Evolutionary conservation across 2,797 vertebrate genomes (phyloP), one percentile per base, ranked within the genome.

Genomic region (Coendou prehensilis): DNA sequence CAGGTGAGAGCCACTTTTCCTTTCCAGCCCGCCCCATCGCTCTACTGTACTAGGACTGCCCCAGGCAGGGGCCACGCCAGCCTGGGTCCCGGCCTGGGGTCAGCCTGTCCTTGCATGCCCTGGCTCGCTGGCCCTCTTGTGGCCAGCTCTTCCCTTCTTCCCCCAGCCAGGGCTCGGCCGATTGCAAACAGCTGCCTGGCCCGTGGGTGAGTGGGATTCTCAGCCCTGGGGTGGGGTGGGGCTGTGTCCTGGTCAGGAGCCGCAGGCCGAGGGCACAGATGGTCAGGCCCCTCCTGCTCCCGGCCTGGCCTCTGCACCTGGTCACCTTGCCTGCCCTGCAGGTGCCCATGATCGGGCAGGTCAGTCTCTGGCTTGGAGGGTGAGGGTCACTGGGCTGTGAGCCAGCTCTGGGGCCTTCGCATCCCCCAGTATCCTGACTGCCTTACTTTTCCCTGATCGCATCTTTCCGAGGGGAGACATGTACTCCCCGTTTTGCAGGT

Each of bases 171-270:
- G 87, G 85, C 54, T 95, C 86, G 89, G 96, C 95, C 71, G 26
- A 94, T 96, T 61, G 26, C 0, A 33, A 96, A 83, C 97, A 97
- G 97, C 88, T 76, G 33, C 2, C 91, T 96, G 98, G 98, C 96
- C 95, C 26, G 18, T 6, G 95, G 96, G 61, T 0, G 23, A 95
- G 94, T 57, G 1, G 0, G 1, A 26, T 9, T 93, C n/a, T 57
- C 54, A 28, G 18, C 50, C 76, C 75, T 33, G 26, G 23, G 30
- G 28, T 54, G 30, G 75, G 75, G 76, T 8, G 1, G 10, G 75
- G 28, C 47, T 5, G 14, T 33, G 23, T 91, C 59, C 89, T 57
- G 69, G 96, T 78, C 95, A 95, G 52, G 52, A 52, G 67, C 88
- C 37, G 9, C 11, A 7, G 41, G 11, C 33, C 30, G 23, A 64